Percentiles rank a stretch among this genome's conserved stretches.
Evolutionary conservation across 2,797 vertebrate genomes (phyloP).

Genomic region (Euphonia xanthogaster): DNA sequence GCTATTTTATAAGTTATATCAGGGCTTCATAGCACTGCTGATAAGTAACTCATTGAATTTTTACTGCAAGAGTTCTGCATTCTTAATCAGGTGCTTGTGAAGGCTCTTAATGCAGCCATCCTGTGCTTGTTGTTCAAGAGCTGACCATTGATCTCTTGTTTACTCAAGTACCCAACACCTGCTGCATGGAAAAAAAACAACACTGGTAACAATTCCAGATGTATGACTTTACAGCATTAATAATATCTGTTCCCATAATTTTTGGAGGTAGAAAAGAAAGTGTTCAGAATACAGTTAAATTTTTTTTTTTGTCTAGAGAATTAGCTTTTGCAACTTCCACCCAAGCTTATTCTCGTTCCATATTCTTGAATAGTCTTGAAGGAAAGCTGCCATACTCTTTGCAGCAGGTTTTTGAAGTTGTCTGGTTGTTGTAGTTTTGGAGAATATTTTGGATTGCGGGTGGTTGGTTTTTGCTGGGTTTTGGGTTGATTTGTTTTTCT

Average conservation of each 20-base stretch:
- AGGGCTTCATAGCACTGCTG: background rate
- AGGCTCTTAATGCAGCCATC: background rate
- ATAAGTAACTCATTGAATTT: background rate
- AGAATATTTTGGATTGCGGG: background rate
- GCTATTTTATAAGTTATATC: slow-evolving; percentile 12
- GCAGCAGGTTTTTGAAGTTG: background rate
- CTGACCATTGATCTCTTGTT: background rate
- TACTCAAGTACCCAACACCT: background rate
- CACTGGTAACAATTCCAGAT: background rate
- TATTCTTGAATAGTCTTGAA: background rate
- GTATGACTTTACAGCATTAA: background rate
- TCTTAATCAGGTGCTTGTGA: background rate
- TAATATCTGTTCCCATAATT: background rate
- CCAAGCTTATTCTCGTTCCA: background rate
- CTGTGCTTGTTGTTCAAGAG: background rate
- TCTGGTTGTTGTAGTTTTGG: background rate
- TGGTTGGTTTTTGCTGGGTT: background rate
- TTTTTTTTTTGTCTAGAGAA: background rate
- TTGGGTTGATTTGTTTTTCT: background rate
- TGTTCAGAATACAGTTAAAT: background rate
- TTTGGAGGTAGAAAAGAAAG: background rate
- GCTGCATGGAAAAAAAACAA: background rate
- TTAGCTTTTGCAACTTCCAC: background rate
- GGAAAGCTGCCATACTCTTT: background rate
- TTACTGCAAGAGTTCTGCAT: background rate